Conservation (phyloP, 2,797 vertebrate species). For the Amphiprion clarkii region DNA sequence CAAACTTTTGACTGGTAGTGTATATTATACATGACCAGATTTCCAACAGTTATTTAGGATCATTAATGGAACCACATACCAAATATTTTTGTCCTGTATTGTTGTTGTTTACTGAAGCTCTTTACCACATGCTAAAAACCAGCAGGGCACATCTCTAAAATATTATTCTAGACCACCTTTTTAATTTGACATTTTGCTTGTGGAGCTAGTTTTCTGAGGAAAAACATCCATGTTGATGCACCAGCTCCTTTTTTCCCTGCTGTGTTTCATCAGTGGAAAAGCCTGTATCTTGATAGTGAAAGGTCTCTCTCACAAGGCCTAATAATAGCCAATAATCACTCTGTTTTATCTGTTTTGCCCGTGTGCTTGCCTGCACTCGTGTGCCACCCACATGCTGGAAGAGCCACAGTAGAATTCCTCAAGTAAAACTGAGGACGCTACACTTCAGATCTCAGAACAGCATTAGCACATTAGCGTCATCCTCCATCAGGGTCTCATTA, state of each 20-base stretch:
- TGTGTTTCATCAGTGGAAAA: constrained; percentile 6
- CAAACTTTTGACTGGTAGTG: too few relatives aligned
- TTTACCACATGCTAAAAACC: not conserved
- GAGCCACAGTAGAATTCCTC: constrained; percentile 21
- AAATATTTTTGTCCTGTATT: not conserved
- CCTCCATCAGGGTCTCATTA: constrained; percentile 72
- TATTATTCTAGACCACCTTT: not conserved
- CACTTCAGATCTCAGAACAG: constrained; percentile 61
- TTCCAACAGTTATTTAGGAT: not conserved
- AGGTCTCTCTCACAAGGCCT: constrained; percentile 17
- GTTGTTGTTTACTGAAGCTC: not conserved
- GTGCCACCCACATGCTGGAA: constrained; percentile 35
- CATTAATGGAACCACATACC: not conserved
- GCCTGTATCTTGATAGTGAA: not conserved
- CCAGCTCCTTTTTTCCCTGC: not conserved
- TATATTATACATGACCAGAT: not conserved
- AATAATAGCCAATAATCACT: constrained; percentile 31
- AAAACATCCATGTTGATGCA: not conserved
- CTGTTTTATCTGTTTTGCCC: constrained; percentile 18
- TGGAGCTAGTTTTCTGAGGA: not conserved
- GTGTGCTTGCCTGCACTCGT: constrained; percentile 32
- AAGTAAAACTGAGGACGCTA: constrained; percentile 44
- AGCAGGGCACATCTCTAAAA: not conserved
- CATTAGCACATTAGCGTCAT: constrained; percentile 75
- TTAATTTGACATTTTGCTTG: not conserved